Evolutionary conservation across 2,797 vertebrate species (phyloP).

Genomic region (Halcyon badia): DNA sequence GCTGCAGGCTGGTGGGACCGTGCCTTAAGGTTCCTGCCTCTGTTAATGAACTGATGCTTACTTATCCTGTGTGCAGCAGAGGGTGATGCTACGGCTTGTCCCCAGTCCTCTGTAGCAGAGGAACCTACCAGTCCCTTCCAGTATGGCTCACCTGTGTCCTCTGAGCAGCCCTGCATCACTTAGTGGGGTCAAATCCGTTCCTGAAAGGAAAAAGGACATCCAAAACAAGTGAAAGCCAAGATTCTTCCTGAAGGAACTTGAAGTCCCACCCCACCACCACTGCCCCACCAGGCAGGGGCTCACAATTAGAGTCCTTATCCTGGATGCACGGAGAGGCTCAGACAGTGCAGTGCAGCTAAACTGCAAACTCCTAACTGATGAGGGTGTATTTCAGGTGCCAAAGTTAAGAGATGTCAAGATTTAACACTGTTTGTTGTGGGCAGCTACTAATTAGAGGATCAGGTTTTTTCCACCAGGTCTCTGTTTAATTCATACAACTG

Average conservation of each 20-base stretch:
- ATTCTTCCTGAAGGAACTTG: neutral
- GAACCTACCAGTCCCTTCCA: neutral
- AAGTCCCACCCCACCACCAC: neutral
- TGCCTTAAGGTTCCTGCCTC: neutral
- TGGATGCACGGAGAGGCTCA: neutral
- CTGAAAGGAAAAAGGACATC: neutral
- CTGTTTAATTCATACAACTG: neutral
- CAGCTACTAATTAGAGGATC: neutral
- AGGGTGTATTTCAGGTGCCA: accelerated
- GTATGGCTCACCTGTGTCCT: neutral
- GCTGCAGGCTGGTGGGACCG: neutral
- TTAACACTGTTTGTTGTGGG: accelerated
- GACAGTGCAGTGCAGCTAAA: neutral
- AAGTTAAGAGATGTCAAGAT: neutral
- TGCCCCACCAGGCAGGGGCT: neutral
- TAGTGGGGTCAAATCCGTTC: neutral
- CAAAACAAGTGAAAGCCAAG: neutral
- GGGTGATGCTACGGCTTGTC: neutral
- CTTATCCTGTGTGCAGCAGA: neutral
- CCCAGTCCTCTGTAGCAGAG: neutral
- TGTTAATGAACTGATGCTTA: neutral
- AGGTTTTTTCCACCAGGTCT: neutral
- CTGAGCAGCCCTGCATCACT: neutral
- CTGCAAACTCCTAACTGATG: neutral
- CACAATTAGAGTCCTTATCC: neutral